These are phyloP conservation scores for Telmatochromis brachygnathus DNA, from an alignment of 2,113 vertebrate species.

Conservation along the genomic window DNA sequence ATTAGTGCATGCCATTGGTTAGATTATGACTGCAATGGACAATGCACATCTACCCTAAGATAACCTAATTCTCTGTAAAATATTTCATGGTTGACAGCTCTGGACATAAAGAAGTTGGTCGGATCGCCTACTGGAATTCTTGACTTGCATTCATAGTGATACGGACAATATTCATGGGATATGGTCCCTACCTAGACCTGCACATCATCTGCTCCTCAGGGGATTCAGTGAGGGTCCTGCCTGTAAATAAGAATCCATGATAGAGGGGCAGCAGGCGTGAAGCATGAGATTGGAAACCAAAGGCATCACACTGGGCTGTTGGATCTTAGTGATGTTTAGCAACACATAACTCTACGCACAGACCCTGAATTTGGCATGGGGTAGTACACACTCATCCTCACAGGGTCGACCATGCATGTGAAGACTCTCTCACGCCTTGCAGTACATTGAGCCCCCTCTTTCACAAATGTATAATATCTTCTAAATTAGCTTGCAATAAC, in stretches of 20 bases:
- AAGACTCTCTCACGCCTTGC: slow-evolving; percentile 9
- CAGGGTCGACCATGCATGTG: slow-evolving; percentile 30
- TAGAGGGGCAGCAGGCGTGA: slow-evolving; percentile 69
- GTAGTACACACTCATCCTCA: slow-evolving; percentile 34
- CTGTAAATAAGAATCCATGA: slow-evolving; percentile 71
- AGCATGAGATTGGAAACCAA: slow-evolving; percentile 77
- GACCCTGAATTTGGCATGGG: slow-evolving; percentile 61
- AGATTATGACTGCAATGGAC: slow-evolving; percentile 20
- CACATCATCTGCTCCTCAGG: slow-evolving; percentile 59
- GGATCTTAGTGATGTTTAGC: slow-evolving; percentile 67
- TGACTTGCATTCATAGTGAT: slow-evolving; percentile 34
- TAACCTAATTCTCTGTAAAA: slow-evolving; percentile 16
- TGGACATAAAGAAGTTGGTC: not conserved
- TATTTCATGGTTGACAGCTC: slow-evolving; percentile 19
- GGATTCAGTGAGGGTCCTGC: slow-evolving; percentile 58
- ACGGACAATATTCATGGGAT: slow-evolving; percentile 51
- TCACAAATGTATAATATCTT: slow-evolving; percentile 18
- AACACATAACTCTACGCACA: slow-evolving; percentile 67
- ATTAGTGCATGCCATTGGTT: slow-evolving; percentile 48
- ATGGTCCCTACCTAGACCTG: slow-evolving; percentile 49
- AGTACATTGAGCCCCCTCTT: slow-evolving; percentile 3
- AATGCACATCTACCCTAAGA: slow-evolving; percentile 23
- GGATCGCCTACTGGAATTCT: slow-evolving; percentile 25
- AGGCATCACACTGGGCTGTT: slow-evolving; percentile 65
- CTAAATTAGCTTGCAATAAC: slow-evolving; percentile 32